phyloP scores from a whole-genome alignment of 2,113 vertebrate genomes.

The Silurus asotus region DNA sequence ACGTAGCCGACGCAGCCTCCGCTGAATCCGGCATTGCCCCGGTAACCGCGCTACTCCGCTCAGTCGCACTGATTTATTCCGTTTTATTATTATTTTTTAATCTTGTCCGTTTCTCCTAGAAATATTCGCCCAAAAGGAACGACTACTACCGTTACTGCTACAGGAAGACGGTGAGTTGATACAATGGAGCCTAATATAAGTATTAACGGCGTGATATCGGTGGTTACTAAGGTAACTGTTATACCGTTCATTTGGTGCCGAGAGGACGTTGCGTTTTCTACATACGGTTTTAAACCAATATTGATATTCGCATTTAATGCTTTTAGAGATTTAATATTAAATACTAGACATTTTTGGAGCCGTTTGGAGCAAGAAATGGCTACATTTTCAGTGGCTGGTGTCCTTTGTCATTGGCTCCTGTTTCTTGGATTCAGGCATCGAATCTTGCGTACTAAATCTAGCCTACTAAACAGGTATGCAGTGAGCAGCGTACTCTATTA shows the following conservation, averaged over 20 bases:
- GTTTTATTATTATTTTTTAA: neutral
- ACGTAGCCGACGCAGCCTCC: constrained; percentile 36
- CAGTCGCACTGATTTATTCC: constrained; percentile 30
- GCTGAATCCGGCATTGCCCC: constrained; percentile 41
- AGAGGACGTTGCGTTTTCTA: neutral
- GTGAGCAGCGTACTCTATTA: neutral
- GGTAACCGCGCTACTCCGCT: constrained; percentile 46
- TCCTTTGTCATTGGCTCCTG: neutral
- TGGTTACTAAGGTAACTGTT: constrained; percentile 37
- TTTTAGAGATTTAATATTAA: neutral
- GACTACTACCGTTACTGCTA: neutral
- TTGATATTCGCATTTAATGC: neutral
- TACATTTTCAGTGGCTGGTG: neutral
- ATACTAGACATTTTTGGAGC: neutral
- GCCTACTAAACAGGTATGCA: neutral
- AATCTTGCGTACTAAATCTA: neutral
- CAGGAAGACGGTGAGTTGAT: constrained; percentile 13
- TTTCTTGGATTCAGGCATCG: neutral
- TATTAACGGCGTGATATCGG: constrained; percentile 1
- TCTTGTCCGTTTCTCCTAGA: neutral
- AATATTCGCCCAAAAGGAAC: neutral
- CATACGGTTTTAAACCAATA: neutral
- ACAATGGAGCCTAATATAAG: neutral
- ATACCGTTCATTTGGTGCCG: neutral
- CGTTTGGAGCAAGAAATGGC: neutral